Percentiles rank a stretch among this genome's conserved stretches.
Conservation (phyloP, 2,113 vertebrate genomes). For the cattle (Bos taurus) region DNA sequence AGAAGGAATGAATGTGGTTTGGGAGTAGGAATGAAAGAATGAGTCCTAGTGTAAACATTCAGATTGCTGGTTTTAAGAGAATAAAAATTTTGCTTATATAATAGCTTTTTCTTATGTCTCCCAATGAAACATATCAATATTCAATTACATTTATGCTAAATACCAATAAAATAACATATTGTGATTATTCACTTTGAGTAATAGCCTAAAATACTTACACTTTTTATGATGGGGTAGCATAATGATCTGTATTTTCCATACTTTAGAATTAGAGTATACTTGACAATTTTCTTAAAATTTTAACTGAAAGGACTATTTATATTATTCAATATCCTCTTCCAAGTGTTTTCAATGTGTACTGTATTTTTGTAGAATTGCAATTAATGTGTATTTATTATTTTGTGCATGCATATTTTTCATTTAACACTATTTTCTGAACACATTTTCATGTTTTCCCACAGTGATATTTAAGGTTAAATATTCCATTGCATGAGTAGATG, state of each 20-base stretch:
- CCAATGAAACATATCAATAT: background rate
- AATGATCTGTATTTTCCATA: background rate
- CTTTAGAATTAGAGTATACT: background rate
- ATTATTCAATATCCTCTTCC: background rate
- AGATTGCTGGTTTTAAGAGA: background rate
- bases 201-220: background rate
- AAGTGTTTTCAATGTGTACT: background rate
- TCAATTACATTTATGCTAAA: background rate
- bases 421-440: constrained; percentile 4
- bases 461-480: background rate
- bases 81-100: background rate
- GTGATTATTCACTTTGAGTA: background rate
- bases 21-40: background rate
- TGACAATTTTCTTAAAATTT: constrained; percentile 22
- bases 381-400: background rate
- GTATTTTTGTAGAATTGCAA: background rate
- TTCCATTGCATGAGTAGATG: background rate
- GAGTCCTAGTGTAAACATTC: background rate
- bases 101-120: background rate
- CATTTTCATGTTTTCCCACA: background rate
- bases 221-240: background rate
- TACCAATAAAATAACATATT: background rate
- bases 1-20: background rate
- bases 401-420: background rate
- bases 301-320: background rate